These are phyloP conservation scores for Ostrea edulis DNA, from an alignment of 1,140 invertebrate genomes.

Conservation along the genomic window DNA sequence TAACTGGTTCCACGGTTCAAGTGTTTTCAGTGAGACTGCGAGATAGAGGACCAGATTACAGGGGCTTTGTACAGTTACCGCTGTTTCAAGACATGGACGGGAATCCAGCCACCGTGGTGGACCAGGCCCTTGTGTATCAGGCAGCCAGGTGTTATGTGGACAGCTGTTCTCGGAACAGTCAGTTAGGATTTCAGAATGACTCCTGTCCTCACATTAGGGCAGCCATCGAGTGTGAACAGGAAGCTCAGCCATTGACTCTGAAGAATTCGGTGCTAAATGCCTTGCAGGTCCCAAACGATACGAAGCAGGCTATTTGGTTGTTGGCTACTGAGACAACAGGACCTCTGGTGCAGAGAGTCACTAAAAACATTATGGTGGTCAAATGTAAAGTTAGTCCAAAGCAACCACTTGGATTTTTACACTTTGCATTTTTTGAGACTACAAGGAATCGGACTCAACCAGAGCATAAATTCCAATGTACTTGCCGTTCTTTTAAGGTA, in stretches of 20 bases:
- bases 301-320: slow-evolving; percentile 86
- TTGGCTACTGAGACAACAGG: slow-evolving; percentile 84
- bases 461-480: slow-evolving; percentile 85
- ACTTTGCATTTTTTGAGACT: slow-evolving; percentile 84
- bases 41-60: slow-evolving; percentile 86
- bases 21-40: slow-evolving; percentile 86
- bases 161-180: slow-evolving; percentile 79
- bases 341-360: slow-evolving; percentile 88
- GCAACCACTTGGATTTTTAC: slow-evolving; percentile 88
- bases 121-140: slow-evolving; percentile 78
- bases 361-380: slow-evolving; percentile 88
- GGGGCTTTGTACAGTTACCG: slow-evolving; percentile 88
- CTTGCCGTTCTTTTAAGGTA: slow-evolving; percentile 84
- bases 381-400: slow-evolving; percentile 86
- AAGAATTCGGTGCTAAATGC: slow-evolving; percentile 85
- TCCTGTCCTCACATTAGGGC: slow-evolving; percentile 86
- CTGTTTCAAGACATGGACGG: slow-evolving; percentile 79
- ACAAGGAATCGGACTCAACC: slow-evolving; percentile 80
- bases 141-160: slow-evolving; percentile 86
- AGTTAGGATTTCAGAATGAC: slow-evolving; percentile 64
- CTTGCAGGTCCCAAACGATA: slow-evolving; percentile 83
- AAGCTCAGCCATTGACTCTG: slow-evolving; percentile 84
- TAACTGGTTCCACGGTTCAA: slow-evolving; percentile 83
- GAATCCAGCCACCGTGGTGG: slow-evolving; percentile 80
- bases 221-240: slow-evolving; percentile 84